A percentile compares a stretch with the other conserved stretches of the same genome.
Evolutionary conservation across 2,888 invertebrate species (phyloP).

Genomic region (Apamea monoglypha): DNA sequence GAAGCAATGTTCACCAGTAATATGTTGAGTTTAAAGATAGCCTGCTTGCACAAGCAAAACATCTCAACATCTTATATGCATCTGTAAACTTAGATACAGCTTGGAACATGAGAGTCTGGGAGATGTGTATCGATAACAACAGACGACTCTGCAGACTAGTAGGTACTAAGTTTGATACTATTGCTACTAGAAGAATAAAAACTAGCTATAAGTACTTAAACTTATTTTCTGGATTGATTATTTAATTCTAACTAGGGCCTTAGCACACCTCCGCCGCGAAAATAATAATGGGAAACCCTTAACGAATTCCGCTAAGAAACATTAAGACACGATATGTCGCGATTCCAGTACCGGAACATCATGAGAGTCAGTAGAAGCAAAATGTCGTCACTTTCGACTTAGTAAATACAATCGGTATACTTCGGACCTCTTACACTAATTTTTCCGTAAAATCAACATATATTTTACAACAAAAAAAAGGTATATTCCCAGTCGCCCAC

Average conservation of each 20-base stretch:
- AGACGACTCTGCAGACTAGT: not conserved
- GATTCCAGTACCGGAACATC: too few species aligned
- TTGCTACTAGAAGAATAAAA: not conserved
- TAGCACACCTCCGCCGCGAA: too few species aligned
- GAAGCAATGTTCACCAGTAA: slow-evolving; percentile 36
- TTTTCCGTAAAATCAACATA: too few species aligned
- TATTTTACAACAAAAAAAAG: not conserved
- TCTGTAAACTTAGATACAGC: slow-evolving; percentile 14
- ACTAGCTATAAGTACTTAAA: not conserved
- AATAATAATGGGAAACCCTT: too few species aligned
- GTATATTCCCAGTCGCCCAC: too few species aligned
- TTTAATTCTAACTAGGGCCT: not conserved
- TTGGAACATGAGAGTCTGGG: not conserved
- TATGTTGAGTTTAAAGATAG: slow-evolving; percentile 40
- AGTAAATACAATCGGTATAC: too few species aligned
- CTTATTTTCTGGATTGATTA: not conserved
- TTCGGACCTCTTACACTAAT: too few species aligned
- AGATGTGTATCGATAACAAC: slow-evolving; percentile 1
- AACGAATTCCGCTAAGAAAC: too few species aligned
- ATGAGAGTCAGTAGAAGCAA: too few species aligned
- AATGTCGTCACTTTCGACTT: too few species aligned
- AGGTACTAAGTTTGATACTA: not conserved
- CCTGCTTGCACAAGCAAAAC: slow-evolving; percentile 6
- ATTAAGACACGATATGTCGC: too few species aligned
- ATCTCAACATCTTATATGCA: slow-evolving; percentile 3